Base-by-base conservation (phyloP, 2,797 vertebrate species). In the Halcyon leucocephala region DNA sequence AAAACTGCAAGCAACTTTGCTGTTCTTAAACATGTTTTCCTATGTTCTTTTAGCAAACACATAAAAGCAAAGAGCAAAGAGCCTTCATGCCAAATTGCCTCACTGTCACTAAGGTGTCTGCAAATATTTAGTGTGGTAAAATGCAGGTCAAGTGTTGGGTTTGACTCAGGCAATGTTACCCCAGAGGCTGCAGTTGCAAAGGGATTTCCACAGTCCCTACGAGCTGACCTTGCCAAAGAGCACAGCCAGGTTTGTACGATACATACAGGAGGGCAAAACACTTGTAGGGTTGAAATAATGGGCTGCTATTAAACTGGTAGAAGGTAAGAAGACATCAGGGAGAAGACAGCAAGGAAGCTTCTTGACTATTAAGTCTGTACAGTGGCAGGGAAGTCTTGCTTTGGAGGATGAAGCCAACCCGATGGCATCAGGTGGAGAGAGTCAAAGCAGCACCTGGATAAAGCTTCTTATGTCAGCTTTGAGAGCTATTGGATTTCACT, bases 301-400 rank as follows among this genome's bases (percentile, higher is more conserved):
- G n/a, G 51, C 41, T 72, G 14, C 12, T 19, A n/a, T 64, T 57
- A 69, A 81, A 71, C 4, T 35, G 12, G 39, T 78, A 4, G 28
- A 44, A 46, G 14, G 21, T 31, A 51, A 77, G 86, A 94, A 69
- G 85, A 61, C 64, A 69, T 7, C 39, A 88, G 73, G 61, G 58
- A 85, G 86, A 94, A 84, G 80, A 86, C 46, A 60, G 78, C 70
- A 95, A 41, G 72, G 39, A 94, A 90, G 58, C 21, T 58, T 91
- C 33, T 79, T 29, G 84, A 82, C 42, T n/a, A 5, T 15, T 11
- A 37, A 58, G 54, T 8, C 48, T 6, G 31, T 19, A 65, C 17
- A 89, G 31, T 8, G 54, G 74, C 44, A 80, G 86, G 85, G 87
- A 96, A 92, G 79, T 73, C 76, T 86, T 87, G 71, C 70, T 83